Conservation (phyloP, 2,888 invertebrate species). For the Syrphus vitripennis region DNA sequence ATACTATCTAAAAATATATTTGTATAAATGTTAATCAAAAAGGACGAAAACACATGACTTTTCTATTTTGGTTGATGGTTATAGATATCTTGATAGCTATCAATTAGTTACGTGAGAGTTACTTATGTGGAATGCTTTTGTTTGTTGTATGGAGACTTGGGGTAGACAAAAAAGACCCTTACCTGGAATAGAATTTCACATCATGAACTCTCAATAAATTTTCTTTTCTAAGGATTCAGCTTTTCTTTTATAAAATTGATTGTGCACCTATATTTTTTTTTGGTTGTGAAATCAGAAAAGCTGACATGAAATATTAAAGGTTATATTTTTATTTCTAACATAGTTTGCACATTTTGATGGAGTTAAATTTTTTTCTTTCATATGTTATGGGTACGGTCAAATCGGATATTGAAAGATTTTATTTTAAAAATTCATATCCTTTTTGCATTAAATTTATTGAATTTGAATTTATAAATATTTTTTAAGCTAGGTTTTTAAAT, state of each 20-base stretch:
- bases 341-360: not conserved
- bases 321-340: not conserved
- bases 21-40: not conserved
- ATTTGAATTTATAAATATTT: not conserved
- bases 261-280: not conserved
- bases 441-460: not conserved
- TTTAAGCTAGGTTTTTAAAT: no score
- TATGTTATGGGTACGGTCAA: not conserved
- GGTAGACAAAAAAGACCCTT: not conserved
- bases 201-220: slow-evolving; percentile 6
- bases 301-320: not conserved
- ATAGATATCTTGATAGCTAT: slow-evolving; percentile 35
- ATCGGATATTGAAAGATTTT: not conserved
- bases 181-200: slow-evolving; percentile 4
- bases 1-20: not conserved
- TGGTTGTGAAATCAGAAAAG: not conserved
- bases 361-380: not conserved
- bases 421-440: not conserved
- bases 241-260: not conserved
- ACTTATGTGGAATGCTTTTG: not conserved
- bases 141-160: no score
- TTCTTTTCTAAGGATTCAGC: not conserved
- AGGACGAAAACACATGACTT: not conserved
- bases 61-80: not conserved
- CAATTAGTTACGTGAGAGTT: slow-evolving; percentile 49